Evolutionary conservation across 1,140 invertebrate species (phyloP).

Genomic region (Helicorthomorpha holstii): DNA sequence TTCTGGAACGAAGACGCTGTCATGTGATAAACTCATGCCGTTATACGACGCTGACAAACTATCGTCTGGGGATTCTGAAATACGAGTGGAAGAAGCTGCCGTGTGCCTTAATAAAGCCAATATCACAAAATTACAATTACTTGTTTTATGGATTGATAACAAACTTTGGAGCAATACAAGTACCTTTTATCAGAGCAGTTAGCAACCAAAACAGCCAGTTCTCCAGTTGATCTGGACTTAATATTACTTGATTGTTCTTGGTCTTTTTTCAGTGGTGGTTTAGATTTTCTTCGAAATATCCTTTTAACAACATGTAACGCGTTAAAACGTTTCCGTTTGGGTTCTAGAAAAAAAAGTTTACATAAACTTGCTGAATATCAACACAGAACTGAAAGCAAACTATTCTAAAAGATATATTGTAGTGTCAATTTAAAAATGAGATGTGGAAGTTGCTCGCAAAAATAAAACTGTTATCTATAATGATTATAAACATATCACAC

Average conservation of each 20-base stretch:
- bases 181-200: neutral
- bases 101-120: neutral
- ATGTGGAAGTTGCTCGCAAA: no score
- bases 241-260: neutral
- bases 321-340: constrained; percentile 29
- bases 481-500: no score
- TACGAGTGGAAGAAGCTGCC: neutral
- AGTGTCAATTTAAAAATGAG: no score
- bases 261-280: neutral
- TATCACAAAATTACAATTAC: neutral
- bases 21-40: constrained; percentile 51
- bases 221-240: constrained; percentile 39
- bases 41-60: constrained; percentile 12
- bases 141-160: neutral
- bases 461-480: no score
- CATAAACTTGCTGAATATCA: no score
- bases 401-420: no score
- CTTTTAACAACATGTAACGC: constrained; percentile 43
- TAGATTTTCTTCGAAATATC: constrained; percentile 40
- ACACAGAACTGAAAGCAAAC: no score
- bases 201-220: constrained; percentile 28
- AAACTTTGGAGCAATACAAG: neutral
- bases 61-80: constrained; percentile 2
- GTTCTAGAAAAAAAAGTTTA: neutral
- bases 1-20: constrained; percentile 46